phyloP scores from a whole-genome alignment of 2,113 vertebrate species.

The Ceyx melanurus region DNA sequence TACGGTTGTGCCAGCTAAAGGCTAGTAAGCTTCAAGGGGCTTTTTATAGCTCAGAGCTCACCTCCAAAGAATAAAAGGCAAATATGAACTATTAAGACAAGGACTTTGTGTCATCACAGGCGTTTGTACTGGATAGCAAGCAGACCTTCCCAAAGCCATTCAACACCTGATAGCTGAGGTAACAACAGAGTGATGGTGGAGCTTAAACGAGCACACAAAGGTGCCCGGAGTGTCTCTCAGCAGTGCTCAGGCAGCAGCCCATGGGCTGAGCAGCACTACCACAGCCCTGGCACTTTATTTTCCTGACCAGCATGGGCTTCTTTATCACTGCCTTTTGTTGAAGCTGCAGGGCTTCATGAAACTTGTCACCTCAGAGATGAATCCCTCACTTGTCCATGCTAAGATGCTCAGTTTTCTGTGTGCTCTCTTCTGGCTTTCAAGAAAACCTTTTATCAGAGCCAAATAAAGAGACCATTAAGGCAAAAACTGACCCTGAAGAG shows the following conservation, averaged over 20 bases:
- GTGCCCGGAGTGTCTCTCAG: not conserved
- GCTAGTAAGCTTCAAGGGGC: not conserved
- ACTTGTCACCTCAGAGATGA: slow-evolving; percentile 1
- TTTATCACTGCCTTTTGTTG: not conserved
- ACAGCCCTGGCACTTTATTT: not conserved
- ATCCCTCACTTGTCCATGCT: slow-evolving; percentile 9
- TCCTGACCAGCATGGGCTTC: not conserved
- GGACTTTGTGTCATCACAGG: not conserved
- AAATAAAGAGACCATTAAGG: not conserved
- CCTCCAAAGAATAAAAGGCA: not conserved
- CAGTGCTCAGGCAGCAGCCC: not conserved
- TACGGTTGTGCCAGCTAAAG: not conserved
- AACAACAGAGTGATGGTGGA: not conserved
- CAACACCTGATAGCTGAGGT: not conserved
- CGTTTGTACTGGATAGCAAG: not conserved
- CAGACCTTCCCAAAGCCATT: not conserved
- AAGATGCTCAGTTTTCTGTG: not conserved
- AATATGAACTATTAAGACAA: not conserved
- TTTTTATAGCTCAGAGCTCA: not conserved
- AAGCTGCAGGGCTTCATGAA: not conserved
- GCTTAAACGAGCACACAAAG: not conserved
- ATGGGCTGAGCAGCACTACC: rapidly evolving
- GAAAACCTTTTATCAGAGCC: not conserved
- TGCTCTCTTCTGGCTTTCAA: not conserved
- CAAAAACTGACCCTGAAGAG: not conserved